Base-by-base conservation (phyloP, 2,113 vertebrate genomes). In the Xerus inauris region DNA sequence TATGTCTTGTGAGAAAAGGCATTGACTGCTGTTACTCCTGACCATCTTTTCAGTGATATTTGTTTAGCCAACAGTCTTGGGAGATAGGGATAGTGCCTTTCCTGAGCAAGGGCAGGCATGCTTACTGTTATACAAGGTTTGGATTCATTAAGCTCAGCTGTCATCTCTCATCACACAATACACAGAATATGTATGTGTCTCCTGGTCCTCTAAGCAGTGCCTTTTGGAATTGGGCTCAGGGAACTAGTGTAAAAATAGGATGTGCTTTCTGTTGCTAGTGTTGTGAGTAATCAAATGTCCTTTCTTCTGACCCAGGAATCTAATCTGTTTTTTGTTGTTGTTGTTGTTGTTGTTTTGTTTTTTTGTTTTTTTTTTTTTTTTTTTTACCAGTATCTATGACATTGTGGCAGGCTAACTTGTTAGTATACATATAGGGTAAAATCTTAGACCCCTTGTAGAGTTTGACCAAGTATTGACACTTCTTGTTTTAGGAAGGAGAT, bases 291-390 rank as follows among this genome's bases (percentile, higher is more conserved):
- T 65, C 77, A 97, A 65, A 38, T 65, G 6, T n/a, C n/a, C 64
- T 72, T 87, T 84, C 57, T 87, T 90, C 76, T 94, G 71, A 90
- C 24, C 6, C 14, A 17, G 28, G 6, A 69, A 47, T 76, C 35
- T n/a, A n/a, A n/a, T n/a, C n/a, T n/a, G n/a, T n/a, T n/a, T n/a
- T n/a, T n/a, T n/a, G n/a, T n/a, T n/a, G n/a, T n/a, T n/a, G n/a
- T n/a, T n/a, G n/a, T n/a, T n/a, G n/a, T n/a, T n/a, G n/a, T n/a
- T n/a, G n/a, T n/a, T n/a, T n/a, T 54, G 45, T 0, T 57, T 51
- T 92, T 38, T n/a, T 95, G 57, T 45, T 42, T 94, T 64, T 92
- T 57, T 51, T 0, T 54, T 49, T 92, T 45, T 47, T 95, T 64
- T 45, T 47, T 95, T 64, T 79, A 26, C 30, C 42, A 54, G 1